phyloP scores from a whole-genome alignment of 1,140 invertebrate genomes.

The Papilio xuthus region DNA sequence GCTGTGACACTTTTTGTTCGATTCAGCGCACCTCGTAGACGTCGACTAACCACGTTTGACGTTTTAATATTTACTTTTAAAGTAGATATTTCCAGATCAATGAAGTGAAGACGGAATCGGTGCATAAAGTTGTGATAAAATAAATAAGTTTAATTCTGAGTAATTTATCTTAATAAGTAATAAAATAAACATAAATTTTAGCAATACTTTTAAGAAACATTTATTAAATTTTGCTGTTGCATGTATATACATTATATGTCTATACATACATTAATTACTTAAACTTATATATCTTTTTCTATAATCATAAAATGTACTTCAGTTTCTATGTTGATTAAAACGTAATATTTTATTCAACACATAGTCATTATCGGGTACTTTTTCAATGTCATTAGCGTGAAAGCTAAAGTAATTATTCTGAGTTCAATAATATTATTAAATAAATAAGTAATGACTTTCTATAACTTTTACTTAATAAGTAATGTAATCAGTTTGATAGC shows the following conservation, averaged over 20 bases:
- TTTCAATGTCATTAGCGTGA: slow-evolving; percentile 36
- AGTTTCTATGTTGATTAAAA: neutral
- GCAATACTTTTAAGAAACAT: neutral
- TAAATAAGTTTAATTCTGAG: neutral
- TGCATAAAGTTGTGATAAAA: neutral
- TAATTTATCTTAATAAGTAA: neutral
- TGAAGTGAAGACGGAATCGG: neutral
- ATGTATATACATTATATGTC: too few species aligned
- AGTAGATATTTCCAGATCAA: neutral
- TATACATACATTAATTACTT: too few species aligned
- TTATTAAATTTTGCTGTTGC: too few species aligned
- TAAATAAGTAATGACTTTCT: slow-evolving; percentile 32
- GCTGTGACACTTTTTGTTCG: slow-evolving; percentile 32
- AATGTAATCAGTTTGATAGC: neutral
- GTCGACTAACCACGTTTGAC: neutral
- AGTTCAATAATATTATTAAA: slow-evolving; percentile 29
- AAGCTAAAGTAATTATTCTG: slow-evolving; percentile 36
- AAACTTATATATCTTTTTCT: neutral
- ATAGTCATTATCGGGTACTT: slow-evolving; percentile 21
- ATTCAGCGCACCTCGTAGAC: neutral
- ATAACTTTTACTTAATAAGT: neutral
- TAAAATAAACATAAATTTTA: neutral
- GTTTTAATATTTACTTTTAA: slow-evolving; percentile 2
- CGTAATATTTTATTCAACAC: slow-evolving; percentile 22
- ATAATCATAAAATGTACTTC: neutral